These are phyloP conservation scores for Maniola hyperantus DNA, from an alignment of 2,888 invertebrate genomes.

Conservation along the genomic window DNA sequence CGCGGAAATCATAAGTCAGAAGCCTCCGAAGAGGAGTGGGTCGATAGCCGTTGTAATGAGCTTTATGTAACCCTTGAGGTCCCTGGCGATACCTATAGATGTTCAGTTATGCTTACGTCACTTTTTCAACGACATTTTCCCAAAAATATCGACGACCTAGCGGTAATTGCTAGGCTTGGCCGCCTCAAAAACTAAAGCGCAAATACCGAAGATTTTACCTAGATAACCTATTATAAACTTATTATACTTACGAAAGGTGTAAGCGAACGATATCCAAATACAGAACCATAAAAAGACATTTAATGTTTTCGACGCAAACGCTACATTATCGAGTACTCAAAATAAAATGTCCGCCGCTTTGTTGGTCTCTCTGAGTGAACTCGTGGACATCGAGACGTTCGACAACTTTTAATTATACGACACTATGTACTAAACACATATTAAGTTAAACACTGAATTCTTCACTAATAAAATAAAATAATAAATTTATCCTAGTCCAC, in stretches of 20 bases:
- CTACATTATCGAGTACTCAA: slow-evolving; percentile 83
- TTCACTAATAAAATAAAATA: slow-evolving; percentile 68
- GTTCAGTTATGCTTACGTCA: slow-evolving; percentile 74
- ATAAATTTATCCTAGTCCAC: slow-evolving; percentile 69
- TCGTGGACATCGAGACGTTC: slow-evolving; percentile 82
- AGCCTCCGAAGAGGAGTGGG: slow-evolving; percentile 75
- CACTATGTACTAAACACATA: slow-evolving; percentile 71
- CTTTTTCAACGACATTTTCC: slow-evolving; percentile 69
- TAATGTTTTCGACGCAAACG: slow-evolving; percentile 80
- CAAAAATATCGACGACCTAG: slow-evolving; percentile 72
- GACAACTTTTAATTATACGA: slow-evolving; percentile 68
- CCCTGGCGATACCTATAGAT: slow-evolving; percentile 56
- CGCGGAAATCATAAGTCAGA: slow-evolving; percentile 74
- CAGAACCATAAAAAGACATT: slow-evolving; percentile 81
- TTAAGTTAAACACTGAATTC: slow-evolving; percentile 66
- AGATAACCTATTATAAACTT: slow-evolving; percentile 53
- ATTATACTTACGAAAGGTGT: slow-evolving; percentile 80
- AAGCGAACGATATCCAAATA: slow-evolving; percentile 78
- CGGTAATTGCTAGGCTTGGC: slow-evolving; percentile 66
- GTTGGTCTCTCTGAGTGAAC: slow-evolving; percentile 82
- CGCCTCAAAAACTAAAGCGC: slow-evolving; percentile 56
- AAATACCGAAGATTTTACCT: slow-evolving; percentile 53
- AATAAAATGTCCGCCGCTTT: slow-evolving; percentile 84
- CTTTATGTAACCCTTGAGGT: slow-evolving; percentile 56
- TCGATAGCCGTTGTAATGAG: slow-evolving; percentile 65